Conservation (phyloP, 2,113 vertebrate genomes). For the Rattus norvegicus region DNA sequence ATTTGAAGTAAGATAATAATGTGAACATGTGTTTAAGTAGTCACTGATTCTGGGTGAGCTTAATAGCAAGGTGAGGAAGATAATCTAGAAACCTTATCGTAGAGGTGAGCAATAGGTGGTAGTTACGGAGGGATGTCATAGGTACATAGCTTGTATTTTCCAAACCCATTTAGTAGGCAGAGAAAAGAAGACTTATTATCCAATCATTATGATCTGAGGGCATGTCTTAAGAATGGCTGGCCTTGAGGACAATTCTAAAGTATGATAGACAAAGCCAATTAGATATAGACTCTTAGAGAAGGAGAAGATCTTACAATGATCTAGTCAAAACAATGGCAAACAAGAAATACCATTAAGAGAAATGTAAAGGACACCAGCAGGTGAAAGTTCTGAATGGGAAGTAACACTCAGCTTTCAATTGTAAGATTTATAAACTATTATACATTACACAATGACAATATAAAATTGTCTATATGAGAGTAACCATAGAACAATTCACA, state of each 20-base stretch:
- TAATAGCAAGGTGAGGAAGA: not conserved
- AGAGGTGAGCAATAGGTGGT: not conserved
- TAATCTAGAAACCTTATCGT: not conserved
- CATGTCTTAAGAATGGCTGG: not conserved
- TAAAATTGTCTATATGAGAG: not conserved
- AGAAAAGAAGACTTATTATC: not conserved
- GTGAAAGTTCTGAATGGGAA: not conserved
- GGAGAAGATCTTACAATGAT: not conserved
- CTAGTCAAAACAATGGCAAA: not conserved
- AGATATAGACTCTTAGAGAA: not conserved
- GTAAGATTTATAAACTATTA: not conserved
- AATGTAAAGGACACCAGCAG: not conserved
- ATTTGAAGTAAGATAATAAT: not conserved
- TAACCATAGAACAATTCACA: not conserved
- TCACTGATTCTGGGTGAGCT: not conserved
- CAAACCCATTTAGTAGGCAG: not conserved
- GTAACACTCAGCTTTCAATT: not conserved
- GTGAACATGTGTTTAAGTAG: not conserved
- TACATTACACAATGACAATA: not conserved
- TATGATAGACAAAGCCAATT: not conserved
- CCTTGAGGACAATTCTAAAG: conserved; percentile 5
- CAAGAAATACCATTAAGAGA: not conserved
- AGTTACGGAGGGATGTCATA: accelerated
- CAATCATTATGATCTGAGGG: not conserved
- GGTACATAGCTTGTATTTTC: not conserved